Conservation (phyloP, 2,888 invertebrate genomes). For the Cremastobaeus sp. region DNA sequence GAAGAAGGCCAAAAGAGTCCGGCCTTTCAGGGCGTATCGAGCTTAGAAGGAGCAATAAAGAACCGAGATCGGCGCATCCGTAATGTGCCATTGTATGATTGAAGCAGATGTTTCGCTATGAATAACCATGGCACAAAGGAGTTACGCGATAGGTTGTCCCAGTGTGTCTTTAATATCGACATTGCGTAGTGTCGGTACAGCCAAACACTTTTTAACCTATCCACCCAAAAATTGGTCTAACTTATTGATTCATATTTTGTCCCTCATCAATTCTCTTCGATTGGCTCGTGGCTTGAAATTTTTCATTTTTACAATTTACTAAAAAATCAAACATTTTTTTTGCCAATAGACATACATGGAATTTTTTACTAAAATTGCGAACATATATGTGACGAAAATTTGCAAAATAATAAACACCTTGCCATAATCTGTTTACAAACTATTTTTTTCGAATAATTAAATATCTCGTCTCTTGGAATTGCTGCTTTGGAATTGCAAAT, state of each 20-base stretch:
- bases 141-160: slow-evolving; percentile 1
- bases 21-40: slow-evolving; percentile 33
- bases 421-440: no score
- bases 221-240: slow-evolving; percentile 1
- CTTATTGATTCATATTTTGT: no score
- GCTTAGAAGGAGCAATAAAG: slow-evolving; percentile 45
- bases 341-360: no score
- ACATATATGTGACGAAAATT: no score
- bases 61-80: slow-evolving; percentile 50
- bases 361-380: no score
- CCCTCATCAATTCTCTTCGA: no score
- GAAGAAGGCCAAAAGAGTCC: neutral
- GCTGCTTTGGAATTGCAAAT: neutral
- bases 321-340: no score
- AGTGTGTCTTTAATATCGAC: slow-evolving; percentile 7
- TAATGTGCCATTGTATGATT: slow-evolving; percentile 44
- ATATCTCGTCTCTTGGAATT: no score
- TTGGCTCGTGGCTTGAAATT: no score
- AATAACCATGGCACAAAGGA: slow-evolving; percentile 36
- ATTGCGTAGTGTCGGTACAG: slow-evolving; percentile 17
- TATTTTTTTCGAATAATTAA: no score
- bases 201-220: slow-evolving; percentile 9
- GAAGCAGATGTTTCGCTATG: slow-evolving; percentile 52
- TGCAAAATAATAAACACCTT: no score
- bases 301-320: no score